Conservation (phyloP, 2,888 invertebrate species). For the Netelia inedita region DNA sequence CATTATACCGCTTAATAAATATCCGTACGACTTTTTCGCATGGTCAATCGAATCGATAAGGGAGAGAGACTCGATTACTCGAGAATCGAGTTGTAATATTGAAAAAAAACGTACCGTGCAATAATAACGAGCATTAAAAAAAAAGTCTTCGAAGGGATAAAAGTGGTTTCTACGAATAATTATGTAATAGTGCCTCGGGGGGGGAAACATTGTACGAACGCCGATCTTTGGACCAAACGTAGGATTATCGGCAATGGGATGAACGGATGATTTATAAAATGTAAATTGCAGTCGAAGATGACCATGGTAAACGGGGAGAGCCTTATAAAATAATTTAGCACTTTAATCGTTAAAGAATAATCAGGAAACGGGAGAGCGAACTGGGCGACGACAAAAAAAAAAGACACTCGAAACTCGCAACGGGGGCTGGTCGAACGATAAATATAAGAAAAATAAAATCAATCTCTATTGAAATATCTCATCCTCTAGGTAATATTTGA, state of each 20-base stretch:
- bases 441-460: background rate
- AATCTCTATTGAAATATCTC: background rate
- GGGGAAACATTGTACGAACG: background rate
- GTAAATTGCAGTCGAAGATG: slow-evolving; percentile 42
- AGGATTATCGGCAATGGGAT: slow-evolving; percentile 37
- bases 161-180: slow-evolving; percentile 7
- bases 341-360: slow-evolving; percentile 30
- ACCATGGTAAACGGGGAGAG: slow-evolving; percentile 22
- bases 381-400: background rate
- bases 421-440: background rate
- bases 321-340: slow-evolving; percentile 51
- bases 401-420: background rate
- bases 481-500: background rate
- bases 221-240: slow-evolving; percentile 63
- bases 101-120: slow-evolving; percentile 6
- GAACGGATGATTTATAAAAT: slow-evolving; percentile 40
- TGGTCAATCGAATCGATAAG: slow-evolving; percentile 4
- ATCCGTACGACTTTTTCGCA: slow-evolving; percentile 12
- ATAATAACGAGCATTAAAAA: slow-evolving; percentile 12
- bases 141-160: background rate
- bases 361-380: background rate
- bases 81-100: slow-evolving; percentile 20
- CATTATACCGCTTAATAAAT: slow-evolving; percentile 5
- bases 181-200: slow-evolving; percentile 52
- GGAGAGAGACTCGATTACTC: slow-evolving; percentile 1